These are phyloP conservation scores for Metaphire vulgaris DNA, from an alignment of 1,140 invertebrate species.

Conservation along the genomic window DNA sequence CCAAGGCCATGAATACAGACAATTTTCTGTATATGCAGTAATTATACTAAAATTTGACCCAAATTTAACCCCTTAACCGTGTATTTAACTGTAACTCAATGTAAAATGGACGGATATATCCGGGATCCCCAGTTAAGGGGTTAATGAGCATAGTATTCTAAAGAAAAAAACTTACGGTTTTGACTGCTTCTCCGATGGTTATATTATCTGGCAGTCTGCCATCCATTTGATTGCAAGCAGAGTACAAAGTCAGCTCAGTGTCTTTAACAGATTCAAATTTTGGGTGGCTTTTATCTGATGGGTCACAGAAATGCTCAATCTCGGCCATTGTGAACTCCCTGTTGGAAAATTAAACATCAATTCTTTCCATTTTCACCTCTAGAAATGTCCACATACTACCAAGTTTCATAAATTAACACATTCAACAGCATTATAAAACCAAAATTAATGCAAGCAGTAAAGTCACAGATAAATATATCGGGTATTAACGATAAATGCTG, in stretches of 20 bases:
- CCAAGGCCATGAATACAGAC: too few species aligned
- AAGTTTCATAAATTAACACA: conserved; percentile 10
- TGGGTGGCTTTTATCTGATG: conserved; percentile 73
- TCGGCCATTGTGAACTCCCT: conserved; percentile 99
- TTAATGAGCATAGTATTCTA: too few species aligned
- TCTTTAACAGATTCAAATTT: conserved; percentile 76
- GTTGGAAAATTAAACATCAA: conserved; percentile 19
- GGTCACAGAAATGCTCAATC: conserved; percentile 99
- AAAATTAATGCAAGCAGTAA: not conserved
- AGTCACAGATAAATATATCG: not conserved
- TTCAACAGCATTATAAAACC: not conserved
- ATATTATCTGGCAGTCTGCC: conserved; percentile 48
- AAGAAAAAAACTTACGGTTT: conserved; percentile 51
- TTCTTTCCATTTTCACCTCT: too few species aligned
- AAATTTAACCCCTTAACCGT: too few species aligned
- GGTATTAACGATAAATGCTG: too few species aligned
- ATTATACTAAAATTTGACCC: too few species aligned
- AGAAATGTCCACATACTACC: too few species aligned
- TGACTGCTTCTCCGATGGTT: conserved; percentile 51
- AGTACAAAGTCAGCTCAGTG: conserved; percentile 74
- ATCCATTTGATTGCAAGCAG: conserved; percentile 90
- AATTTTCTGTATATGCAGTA: too few species aligned
- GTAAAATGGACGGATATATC: too few species aligned
- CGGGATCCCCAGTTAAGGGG: too few species aligned
- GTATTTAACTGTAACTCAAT: too few species aligned